Base-by-base conservation (phyloP, 37 sponge, comb jelly and placozoan genomes). In the Cliona cf. orientalis region DNA sequence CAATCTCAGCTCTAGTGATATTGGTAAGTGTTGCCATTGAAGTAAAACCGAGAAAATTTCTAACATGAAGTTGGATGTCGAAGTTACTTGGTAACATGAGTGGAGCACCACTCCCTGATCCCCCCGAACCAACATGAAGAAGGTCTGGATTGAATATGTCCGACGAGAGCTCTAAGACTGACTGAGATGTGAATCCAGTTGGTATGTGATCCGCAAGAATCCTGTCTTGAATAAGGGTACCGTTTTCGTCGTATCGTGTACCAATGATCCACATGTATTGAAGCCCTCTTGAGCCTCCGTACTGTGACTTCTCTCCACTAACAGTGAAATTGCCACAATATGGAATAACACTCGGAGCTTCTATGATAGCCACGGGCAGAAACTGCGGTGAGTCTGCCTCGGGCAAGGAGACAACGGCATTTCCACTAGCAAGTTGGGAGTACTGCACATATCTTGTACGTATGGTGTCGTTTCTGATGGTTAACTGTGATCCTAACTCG, bases 231-330 rank as follows among this genome's bases (percentile, higher is more conserved):
- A 66, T 79, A 33, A 58, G 64, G 35, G 58, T 72, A 17, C 80
- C 58, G 21, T 56, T 39, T 26, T 32, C 23, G 17, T 66, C 39
- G 14, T 49, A 49, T 12, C 43, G 14, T 5, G 3, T 40, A 19
- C 61, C 56, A n/a, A 90, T 72, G 0, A 7, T 75, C 90, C 90
- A 90, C 32, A 46, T 3, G 44, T 80, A 90, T 4, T 66, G 44
- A 2, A 90, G 58, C 2, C 80, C 64, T 37, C 34, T 63, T n/a
- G 62, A 55, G 7, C 90, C 90, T 62, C 74, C 72, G 39, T 84
- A 58, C 1, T 41, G 71, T 34, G 90, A 90, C 35, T 67, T 58
- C 19, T 22, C 74, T 19, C 68, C 90, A 53, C 55, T 66, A 0
- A 90, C 34, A 25, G 49, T 58, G 21, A 84, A 29, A 42, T 84